phyloP scores from a whole-genome alignment of 2,113 vertebrate species.

The Morone chrysops region DNA sequence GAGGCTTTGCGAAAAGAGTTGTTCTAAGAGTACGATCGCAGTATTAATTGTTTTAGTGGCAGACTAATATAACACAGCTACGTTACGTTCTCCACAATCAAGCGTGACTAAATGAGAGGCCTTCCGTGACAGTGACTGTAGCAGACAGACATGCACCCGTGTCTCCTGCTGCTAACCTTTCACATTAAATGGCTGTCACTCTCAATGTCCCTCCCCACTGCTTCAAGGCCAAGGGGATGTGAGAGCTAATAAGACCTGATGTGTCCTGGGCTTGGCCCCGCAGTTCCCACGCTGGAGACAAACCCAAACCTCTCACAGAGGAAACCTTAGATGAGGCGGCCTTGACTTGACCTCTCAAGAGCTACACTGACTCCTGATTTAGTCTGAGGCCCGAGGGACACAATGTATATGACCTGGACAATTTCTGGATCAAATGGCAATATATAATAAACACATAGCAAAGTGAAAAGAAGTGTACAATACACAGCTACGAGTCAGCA shows the following conservation, averaged over 20 bases:
- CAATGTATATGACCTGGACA: slow-evolving; percentile 14
- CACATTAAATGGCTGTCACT: slow-evolving; percentile 71
- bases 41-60: slow-evolving; percentile 19
- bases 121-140: slow-evolving; percentile 32
- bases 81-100: slow-evolving; percentile 9
- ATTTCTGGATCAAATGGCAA: slow-evolving; percentile 23
- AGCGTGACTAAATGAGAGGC: slow-evolving; percentile 62
- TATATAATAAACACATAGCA: not conserved
- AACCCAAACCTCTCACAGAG: slow-evolving; percentile 34
- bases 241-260: slow-evolving; percentile 71
- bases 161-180: slow-evolving; percentile 43
- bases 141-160: slow-evolving; percentile 8
- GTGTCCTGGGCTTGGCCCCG: slow-evolving; percentile 61
- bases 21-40: not conserved
- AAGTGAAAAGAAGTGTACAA: not conserved
- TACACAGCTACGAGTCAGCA: not conserved
- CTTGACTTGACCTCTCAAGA: slow-evolving; percentile 40
- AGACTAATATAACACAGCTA: slow-evolving; percentile 23
- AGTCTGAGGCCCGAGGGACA: slow-evolving; percentile 7
- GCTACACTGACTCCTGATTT: slow-evolving; percentile 45
- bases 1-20: not conserved
- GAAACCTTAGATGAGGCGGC: slow-evolving; percentile 58
- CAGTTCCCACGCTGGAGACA: slow-evolving; percentile 58
- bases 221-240: slow-evolving; percentile 31
- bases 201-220: slow-evolving; percentile 38